These are phyloP conservation scores for Molossus alvarezi DNA, from an alignment of 2,797 vertebrate genomes.

Conservation along the genomic window DNA sequence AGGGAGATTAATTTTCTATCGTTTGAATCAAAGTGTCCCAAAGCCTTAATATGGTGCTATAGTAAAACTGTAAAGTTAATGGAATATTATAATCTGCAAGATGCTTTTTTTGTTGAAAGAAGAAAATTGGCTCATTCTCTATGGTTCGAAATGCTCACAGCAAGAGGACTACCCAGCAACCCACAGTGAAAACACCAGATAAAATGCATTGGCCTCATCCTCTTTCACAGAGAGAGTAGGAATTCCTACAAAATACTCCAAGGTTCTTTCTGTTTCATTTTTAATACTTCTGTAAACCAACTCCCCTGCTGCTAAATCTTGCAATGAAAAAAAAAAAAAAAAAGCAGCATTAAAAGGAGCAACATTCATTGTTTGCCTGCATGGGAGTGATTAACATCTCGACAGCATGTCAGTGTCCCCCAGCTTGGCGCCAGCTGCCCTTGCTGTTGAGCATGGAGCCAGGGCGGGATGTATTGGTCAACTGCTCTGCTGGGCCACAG, in stretches of 20 bases:
- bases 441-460: constrained; percentile 89
- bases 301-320: constrained; percentile 76
- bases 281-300: constrained; percentile 84
- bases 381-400: constrained; percentile 90
- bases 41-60: constrained; percentile 84
- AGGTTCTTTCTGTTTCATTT: constrained; percentile 74
- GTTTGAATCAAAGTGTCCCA: constrained; percentile 87
- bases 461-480: constrained; percentile 89
- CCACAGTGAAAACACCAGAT: constrained; percentile 81
- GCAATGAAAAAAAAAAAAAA: constrained; percentile 31
- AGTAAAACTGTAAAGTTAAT: constrained; percentile 89
- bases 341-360: constrained; percentile 72
- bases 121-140: constrained; percentile 85
- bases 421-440: constrained; percentile 92
- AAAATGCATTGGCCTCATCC: constrained; percentile 51
- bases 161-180: constrained; percentile 81
- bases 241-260: constrained; percentile 65
- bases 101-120: constrained; percentile 86
- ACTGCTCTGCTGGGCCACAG: constrained; percentile 84
- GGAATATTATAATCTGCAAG: constrained; percentile 90
- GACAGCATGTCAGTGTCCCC: constrained; percentile 87
- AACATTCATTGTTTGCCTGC: constrained; percentile 86
- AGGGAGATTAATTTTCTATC: constrained; percentile 90
- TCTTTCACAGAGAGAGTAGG: constrained; percentile 75
- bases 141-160: constrained; percentile 80